Evolutionary conservation across 2,113 vertebrate genomes (phyloP), one percentile per base, ranked within the genome.

Genomic region (Sigmodon hispidus): DNA sequence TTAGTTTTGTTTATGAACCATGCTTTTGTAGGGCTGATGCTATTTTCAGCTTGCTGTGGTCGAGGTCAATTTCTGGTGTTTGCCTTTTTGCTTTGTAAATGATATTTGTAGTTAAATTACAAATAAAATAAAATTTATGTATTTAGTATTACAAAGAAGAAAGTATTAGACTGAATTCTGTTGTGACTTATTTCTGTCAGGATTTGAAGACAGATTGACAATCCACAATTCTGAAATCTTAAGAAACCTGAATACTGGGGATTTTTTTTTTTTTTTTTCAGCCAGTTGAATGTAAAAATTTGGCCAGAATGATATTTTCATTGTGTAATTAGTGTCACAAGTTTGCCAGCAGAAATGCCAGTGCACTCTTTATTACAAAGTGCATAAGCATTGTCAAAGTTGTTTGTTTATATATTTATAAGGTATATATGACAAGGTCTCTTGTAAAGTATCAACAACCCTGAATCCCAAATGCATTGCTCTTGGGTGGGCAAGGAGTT

Each of bases 141-240:
- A 55, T 97, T 65, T 89, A 93, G 87, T 95, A 96, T 95, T 97
- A 94, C 95, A 97, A 95, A 91, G 65, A 52, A 95, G 29, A 97
- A 73, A 63, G 43, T 73, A 40, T 89, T 91, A 91, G 79, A 91
- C 59, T 94, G 52, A 91, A 65, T 95, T 96, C 69, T 97, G 31
- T 96, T 97, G 69, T 95, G 67, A 85, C 40, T 79, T 96, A 61
- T 59, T 92, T 91, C 22, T 55, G 26, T 94, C 57, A 81, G 7
- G 1, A 21, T 87, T 61, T 75, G 50, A 80, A 92, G 34, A 50
- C 3, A 89, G 19, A 40, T 96, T 86, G n/a, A 77, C n/a, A 81
- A 31, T 95, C 63, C 5, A 84, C 26, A 48, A 57, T 92, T 86
- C 12, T 69, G 75, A 88, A 96, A 26, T 69, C 3, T 87, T 50